Evolutionary conservation across 2,888 invertebrate genomes (phyloP), one percentile per base, ranked within the genome.

Genomic region (Cheilosia grossa): DNA sequence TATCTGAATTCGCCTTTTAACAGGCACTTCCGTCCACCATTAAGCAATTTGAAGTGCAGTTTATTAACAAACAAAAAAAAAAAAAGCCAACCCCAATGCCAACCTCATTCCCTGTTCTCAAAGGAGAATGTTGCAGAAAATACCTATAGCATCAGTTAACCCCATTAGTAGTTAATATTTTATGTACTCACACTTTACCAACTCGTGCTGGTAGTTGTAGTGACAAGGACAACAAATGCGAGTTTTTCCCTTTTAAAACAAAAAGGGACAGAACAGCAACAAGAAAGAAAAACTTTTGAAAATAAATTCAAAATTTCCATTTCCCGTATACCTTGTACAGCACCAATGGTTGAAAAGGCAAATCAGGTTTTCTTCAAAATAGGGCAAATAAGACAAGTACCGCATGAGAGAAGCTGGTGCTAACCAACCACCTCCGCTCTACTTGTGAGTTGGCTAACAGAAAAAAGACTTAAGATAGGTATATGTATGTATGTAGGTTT

Each of bases 151-250:
- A 75, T 75, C 85, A 85, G 81, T 81, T 81, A 81, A 81, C 81
- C 75, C 81, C 83, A 85, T 85, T 80, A 81, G 75, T 77, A 77
- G 75, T 77, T 85, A 81, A 85, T 81, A 81, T 85, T 85, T 85
- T 77, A 81, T 85, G 72, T 72, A 81, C 61, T 80, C 75, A 85
- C 75, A 67, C 67, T 80, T 72, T 33, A 44, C 24, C 61, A 51
- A 58, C 72, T 30, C 47, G 30, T 56, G 44, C 42, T 69, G 56
- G 64, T 77, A 51, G 75, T 30, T 30, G 30, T 77, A 63, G 67
- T 77, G 81, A 63, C 85, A 85, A 85, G 81, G 85, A 85, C 75
- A 72, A 67, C 77, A 49, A 74, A 72, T 58, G 63, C 6, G 37
- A 61, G 44, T 64, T 63, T 54, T 49, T 13, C 51, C 59, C 59